These are phyloP conservation scores for Lucifuga dentata DNA, from an alignment of 2,113 vertebrate species.

Conservation along the genomic window DNA sequence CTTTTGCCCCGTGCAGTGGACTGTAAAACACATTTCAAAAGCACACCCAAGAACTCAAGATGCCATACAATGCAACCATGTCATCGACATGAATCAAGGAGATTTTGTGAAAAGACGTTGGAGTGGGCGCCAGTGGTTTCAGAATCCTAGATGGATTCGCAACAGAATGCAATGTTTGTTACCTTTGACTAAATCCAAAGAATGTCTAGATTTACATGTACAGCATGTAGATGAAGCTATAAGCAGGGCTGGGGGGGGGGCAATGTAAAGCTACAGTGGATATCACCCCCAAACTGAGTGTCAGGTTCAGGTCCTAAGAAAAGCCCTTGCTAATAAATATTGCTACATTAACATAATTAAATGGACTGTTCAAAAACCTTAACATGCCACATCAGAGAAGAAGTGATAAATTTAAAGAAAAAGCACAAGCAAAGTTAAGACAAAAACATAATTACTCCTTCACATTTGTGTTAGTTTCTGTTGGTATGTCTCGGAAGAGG, in stretches of 20 bases:
- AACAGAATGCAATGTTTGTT: slow-evolving; percentile 21
- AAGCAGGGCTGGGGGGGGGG: slow-evolving; percentile 60
- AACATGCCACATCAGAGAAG: slow-evolving; percentile 59
- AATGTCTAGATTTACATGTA: slow-evolving; percentile 40
- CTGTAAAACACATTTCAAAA: slow-evolving; percentile 49
- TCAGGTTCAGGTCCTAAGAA: slow-evolving; percentile 75
- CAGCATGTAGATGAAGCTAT: slow-evolving; percentile 57
- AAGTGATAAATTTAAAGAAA: slow-evolving; percentile 40
- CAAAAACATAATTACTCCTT: slow-evolving; percentile 62
- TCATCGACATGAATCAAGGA: neutral
- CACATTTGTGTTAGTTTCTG: slow-evolving; percentile 68
- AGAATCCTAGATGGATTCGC: slow-evolving; percentile 28
- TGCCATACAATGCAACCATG: slow-evolving; percentile 27
- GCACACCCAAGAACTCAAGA: slow-evolving; percentile 39
- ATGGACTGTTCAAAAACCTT: slow-evolving; percentile 68
- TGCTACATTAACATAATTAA: slow-evolving; percentile 85
- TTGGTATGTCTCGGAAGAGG: slow-evolving; percentile 73
- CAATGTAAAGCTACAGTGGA: slow-evolving; percentile 79
- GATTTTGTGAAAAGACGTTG: slow-evolving; percentile 25
- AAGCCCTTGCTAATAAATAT: slow-evolving; percentile 87
- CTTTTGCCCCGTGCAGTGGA: slow-evolving; percentile 47
- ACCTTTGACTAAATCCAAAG: slow-evolving; percentile 30
- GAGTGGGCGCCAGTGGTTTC: slow-evolving; percentile 27
- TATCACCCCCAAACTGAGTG: slow-evolving; percentile 62
- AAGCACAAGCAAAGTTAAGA: slow-evolving; percentile 65